Conservation (phyloP, 2,888 invertebrate genomes). For the Drosophila mayaguana region DNA sequence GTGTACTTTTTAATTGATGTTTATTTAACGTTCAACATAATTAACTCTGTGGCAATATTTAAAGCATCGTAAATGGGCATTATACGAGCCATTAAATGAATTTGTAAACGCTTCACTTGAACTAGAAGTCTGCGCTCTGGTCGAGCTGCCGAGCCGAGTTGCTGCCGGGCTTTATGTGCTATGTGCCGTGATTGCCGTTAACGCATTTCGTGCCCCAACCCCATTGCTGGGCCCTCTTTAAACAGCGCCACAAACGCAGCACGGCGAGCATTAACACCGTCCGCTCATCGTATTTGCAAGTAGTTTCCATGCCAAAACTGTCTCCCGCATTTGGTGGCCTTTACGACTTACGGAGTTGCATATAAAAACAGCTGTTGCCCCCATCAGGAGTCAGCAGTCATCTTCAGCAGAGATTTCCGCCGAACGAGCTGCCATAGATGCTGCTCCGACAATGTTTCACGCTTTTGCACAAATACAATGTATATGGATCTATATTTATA, state of each 20-base stretch:
- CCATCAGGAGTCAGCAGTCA: slow-evolving; percentile 8
- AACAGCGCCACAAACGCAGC: slow-evolving; percentile 76
- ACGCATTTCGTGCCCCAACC: slow-evolving; percentile 10
- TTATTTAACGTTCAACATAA: slow-evolving; percentile 79
- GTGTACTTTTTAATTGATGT: slow-evolving; percentile 78
- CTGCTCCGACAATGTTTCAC: not conserved
- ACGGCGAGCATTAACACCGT: slow-evolving; percentile 75
- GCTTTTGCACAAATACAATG: no score
- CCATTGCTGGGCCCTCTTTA: slow-evolving; percentile 32
- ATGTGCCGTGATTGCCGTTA: slow-evolving; percentile 45
- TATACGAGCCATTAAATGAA: slow-evolving; percentile 79
- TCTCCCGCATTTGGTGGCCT: slow-evolving; percentile 35
- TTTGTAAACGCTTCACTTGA: slow-evolving; percentile 78
- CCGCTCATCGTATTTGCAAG: slow-evolving; percentile 9
- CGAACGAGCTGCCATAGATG: not conserved
- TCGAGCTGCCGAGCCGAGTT: not conserved
- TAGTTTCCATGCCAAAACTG: slow-evolving; percentile 32
- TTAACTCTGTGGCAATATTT: slow-evolving; percentile 79
- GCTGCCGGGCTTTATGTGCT: slow-evolving; percentile 33
- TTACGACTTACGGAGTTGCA: slow-evolving; percentile 45
- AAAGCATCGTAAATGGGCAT: slow-evolving; percentile 77
- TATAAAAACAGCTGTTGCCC: slow-evolving; percentile 29
- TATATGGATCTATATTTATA: no score
- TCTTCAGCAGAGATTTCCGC: slow-evolving; percentile 12
- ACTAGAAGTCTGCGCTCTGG: slow-evolving; percentile 46